Evolutionary conservation across 2,888 invertebrate species (phyloP), one percentile per base, ranked within the genome.

Genomic region (Schizotus pectinicornis): DNA sequence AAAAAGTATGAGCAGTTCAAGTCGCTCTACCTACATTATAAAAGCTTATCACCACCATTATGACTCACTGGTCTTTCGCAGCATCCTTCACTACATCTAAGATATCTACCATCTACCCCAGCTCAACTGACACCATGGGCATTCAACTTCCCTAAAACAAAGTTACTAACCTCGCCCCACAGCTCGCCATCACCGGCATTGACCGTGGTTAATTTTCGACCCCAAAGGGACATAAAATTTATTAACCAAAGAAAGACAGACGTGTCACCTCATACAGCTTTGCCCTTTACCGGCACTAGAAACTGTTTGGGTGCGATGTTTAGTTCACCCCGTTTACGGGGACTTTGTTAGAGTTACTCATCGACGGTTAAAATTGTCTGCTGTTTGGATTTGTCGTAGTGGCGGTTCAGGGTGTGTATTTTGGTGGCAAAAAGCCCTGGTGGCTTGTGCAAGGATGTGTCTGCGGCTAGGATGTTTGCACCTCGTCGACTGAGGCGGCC

Each of bases 1-100:
- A 71, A 74, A 73, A 73, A 68, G 68, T 66, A 66, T 69, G 71
- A 71, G 67, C 71, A 71, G 67, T 73, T 69, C 63, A 62, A 72
- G 59, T 72, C 67, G 63, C 63, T 61, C 60, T 63, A 57, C 57
- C 59, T 69, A 64, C 63, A 68, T 67, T 68, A 64, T 67, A 67
- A 50, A 56, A 55, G 63, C 67, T 72, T 71, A 70, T 68, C 69
- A 63, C 60, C 60, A 48, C 51, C 60, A 64, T 71, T 67, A 69
- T 71, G 71, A 71, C 62, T 71, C 69, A 70, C 62, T 67, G 68
- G 67, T 62, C 66, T 65, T 56, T 43, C 38, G 37, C 22, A 38
- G 34, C 60, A 51, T 59, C 47, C 39, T 49, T 56, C 56, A 55
- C 32, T 8, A 33, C 13, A 38, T 33, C 9, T 8, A 38, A 43